These are phyloP conservation scores for Nematopogon swammerdamellus DNA, from an alignment of 2,888 invertebrate species.

Conservation along the genomic window DNA sequence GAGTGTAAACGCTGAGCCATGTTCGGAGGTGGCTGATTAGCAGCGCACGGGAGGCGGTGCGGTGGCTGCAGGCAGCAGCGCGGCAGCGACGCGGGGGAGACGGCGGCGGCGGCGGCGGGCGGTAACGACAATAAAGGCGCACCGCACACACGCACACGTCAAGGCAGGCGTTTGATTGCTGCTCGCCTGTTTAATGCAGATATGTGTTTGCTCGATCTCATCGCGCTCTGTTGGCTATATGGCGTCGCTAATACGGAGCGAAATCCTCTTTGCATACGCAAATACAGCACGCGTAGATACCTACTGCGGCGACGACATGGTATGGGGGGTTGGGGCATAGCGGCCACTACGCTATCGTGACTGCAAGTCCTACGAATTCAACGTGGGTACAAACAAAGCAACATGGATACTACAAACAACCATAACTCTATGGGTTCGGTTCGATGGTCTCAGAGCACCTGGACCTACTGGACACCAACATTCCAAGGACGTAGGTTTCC, in stretches of 20 bases:
- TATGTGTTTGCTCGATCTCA: constrained; percentile 58
- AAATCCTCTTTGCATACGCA: constrained; percentile 58
- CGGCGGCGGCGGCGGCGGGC: background rate
- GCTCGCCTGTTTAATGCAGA: constrained; percentile 56
- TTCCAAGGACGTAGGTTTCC: too few relatives aligned
- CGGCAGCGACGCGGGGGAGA: too few relatives aligned
- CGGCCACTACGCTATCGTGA: too few relatives aligned
- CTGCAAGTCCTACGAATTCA: too few relatives aligned
- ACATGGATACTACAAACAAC: too few relatives aligned
- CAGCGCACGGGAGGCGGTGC: background rate
- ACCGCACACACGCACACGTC: too few relatives aligned
- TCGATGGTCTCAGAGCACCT: too few relatives aligned
- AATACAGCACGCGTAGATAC: constrained; percentile 53
- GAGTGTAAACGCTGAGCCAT: background rate
- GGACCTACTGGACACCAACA: too few relatives aligned
- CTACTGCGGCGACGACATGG: too few relatives aligned
- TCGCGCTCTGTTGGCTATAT: constrained; percentile 56
- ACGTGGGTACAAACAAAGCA: too few relatives aligned
- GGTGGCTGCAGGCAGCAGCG: background rate
- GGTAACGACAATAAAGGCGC: constrained; percentile 31
- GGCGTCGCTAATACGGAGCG: constrained; percentile 54
- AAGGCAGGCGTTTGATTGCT: constrained; percentile 46
- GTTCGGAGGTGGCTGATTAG: background rate
- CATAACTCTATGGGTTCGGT: too few relatives aligned
- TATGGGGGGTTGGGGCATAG: too few relatives aligned